Evolutionary conservation across 2,888 invertebrate species (phyloP).

Genomic region (Eurytoma adleriae): DNA sequence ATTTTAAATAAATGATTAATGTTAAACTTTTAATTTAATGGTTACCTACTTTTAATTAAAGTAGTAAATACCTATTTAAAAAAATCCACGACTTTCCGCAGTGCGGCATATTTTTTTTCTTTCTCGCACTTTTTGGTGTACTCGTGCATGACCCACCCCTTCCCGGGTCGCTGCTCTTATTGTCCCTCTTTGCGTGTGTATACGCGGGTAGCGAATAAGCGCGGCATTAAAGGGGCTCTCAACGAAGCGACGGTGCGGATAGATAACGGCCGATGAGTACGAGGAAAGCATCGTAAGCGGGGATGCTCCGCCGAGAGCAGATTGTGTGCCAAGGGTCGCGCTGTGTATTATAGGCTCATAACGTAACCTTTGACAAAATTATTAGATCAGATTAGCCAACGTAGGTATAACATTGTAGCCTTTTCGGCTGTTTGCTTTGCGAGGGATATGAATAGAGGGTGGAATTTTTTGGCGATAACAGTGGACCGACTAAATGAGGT

Average conservation of each 20-base stretch:
- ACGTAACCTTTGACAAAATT: constrained; percentile 36
- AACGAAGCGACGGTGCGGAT: constrained; percentile 53
- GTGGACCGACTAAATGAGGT: too few relatives aligned
- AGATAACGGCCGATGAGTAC: constrained; percentile 39
- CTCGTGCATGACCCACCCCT: not conserved
- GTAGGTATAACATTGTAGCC: not conserved
- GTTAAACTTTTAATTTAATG: too few relatives aligned
- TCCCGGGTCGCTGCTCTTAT: not conserved
- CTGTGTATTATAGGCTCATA: constrained; percentile 31
- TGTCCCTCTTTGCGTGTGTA: not conserved
- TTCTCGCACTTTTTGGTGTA: not conserved
- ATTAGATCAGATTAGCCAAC: constrained; percentile 1
- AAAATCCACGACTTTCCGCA: not conserved
- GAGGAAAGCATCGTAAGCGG: constrained; percentile 8
- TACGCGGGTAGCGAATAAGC: constrained; percentile 25
- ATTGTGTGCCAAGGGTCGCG: constrained; percentile 9
- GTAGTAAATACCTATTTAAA: not conserved
- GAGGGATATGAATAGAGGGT: too few relatives aligned
- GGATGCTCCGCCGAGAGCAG: not conserved
- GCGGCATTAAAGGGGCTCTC: constrained; percentile 51
- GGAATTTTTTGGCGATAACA: too few relatives aligned
- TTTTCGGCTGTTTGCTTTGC: constrained; percentile 22
- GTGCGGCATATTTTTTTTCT: not conserved
- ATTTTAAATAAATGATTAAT: too few relatives aligned
- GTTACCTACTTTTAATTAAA: not conserved